These are phyloP conservation scores for Tautogolabrus adspersus DNA, from an alignment of 2,113 vertebrate species.

Conservation along the genomic window DNA sequence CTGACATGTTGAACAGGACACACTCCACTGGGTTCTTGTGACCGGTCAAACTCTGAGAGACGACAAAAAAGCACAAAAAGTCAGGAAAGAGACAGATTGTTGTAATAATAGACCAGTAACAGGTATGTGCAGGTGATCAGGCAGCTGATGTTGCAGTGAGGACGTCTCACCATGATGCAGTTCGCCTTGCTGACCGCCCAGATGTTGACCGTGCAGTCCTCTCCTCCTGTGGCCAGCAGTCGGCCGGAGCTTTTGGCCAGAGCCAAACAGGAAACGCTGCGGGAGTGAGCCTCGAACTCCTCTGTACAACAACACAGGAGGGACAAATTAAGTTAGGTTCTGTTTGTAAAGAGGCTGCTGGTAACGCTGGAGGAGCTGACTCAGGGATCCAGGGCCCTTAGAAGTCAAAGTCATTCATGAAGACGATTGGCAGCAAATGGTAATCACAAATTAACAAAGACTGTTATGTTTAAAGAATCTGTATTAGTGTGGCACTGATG, in stretches of 20 bases:
- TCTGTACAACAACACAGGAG: conserved; percentile 77
- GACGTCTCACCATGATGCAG: conserved; percentile 92
- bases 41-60: conserved; percentile 91
- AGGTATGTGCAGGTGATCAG: background rate
- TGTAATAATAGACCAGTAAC: background rate
- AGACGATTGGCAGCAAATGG: no score
- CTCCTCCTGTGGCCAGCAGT: conserved; percentile 93
- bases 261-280: conserved; percentile 90
- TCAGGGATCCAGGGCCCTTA: no score
- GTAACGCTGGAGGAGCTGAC: no score
- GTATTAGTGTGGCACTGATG: no score
- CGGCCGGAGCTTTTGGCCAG: conserved; percentile 92
- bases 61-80: conserved; percentile 9
- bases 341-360: background rate
- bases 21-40: conserved; percentile 93
- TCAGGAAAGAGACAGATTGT: background rate
- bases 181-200: conserved; percentile 97
- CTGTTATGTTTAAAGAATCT: no score
- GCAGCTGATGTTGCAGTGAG: background rate
- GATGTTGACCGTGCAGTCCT: conserved; percentile 95
- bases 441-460: no score
- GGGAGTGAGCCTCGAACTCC: conserved; percentile 93
- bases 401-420: no score
- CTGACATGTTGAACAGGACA: conserved; percentile 90
- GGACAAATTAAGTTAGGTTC: background rate